Conservation (phyloP, 2,113 vertebrate species). For the Shinisaurus crocodilurus region DNA sequence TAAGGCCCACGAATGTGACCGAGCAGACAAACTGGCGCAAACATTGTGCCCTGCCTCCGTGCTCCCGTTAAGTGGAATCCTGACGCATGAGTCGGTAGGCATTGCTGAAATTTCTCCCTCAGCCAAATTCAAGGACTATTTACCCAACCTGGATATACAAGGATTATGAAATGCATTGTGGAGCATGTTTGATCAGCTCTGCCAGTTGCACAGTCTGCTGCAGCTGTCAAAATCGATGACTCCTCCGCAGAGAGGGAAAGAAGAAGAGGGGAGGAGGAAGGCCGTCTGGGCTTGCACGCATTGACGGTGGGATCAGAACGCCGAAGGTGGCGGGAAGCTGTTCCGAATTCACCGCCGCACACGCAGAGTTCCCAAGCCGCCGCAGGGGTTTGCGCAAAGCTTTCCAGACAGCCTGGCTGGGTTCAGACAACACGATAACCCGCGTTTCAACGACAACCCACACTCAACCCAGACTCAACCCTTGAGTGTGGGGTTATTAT, state of each 20-base stretch:
- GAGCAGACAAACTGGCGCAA: not conserved
- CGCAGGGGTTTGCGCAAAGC: not conserved
- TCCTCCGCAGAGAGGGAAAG: not conserved
- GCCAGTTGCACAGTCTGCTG: not conserved
- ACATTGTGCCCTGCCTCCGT: not conserved
- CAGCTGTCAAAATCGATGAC: slow-evolving; percentile 1
- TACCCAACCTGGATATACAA: slow-evolving; percentile 14
- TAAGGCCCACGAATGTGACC: not conserved
- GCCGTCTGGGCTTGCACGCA: not conserved
- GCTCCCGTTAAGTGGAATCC: not conserved
- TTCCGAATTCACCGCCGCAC: not conserved
- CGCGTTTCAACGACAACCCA: no score
- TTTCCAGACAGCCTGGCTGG: not conserved
- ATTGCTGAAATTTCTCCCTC: not conserved
- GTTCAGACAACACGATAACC: no score
- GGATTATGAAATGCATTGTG: slow-evolving; percentile 10
- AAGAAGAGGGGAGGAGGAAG: not conserved
- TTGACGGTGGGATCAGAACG: not conserved
- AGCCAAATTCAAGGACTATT: slow-evolving; percentile 21
- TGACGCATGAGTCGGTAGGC: not conserved
- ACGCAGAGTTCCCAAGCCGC: not conserved
- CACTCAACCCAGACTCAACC: no score
- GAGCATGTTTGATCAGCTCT: not conserved
- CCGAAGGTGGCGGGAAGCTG: not conserved
- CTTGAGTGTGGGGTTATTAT: no score